Evolutionary conservation across 1,140 invertebrate species (phyloP).

Genomic region (Belonocnema kinseyi): DNA sequence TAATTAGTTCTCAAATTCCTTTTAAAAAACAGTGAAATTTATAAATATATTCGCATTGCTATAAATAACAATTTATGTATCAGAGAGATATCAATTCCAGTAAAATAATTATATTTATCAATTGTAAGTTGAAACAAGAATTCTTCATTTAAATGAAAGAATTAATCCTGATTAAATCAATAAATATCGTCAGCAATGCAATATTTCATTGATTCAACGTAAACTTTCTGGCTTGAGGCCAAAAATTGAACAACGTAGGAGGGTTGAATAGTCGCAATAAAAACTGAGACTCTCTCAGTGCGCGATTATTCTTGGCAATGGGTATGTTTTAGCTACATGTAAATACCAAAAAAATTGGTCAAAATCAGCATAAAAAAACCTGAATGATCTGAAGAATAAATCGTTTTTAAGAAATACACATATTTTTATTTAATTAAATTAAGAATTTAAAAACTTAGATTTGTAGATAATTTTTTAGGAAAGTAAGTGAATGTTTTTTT

Average conservation of each 20-base stretch:
- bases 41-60: no score
- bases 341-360: background rate
- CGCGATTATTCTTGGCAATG: conserved; percentile 17
- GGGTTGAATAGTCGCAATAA: conserved; percentile 31
- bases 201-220: conserved; percentile 30
- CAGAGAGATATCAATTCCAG: background rate
- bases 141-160: conserved; percentile 13
- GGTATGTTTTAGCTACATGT: conserved; percentile 24
- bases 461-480: no score
- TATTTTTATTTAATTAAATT: no score
- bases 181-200: conserved; percentile 25
- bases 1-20: no score
- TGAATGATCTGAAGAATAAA: background rate
- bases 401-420: conserved; percentile 20
- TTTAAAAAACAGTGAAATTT: no score
- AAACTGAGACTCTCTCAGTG: conserved; percentile 27
- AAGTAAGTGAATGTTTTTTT: no score
- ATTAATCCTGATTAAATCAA: conserved; percentile 23
- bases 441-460: no score
- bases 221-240: conserved; percentile 23
- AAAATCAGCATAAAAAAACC: background rate
- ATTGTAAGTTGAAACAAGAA: background rate
- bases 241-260: conserved; percentile 21
- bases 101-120: background rate
- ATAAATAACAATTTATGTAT: no score